These are phyloP conservation scores for Nycticebus coucang DNA, from an alignment of 2,113 vertebrate genomes.

Conservation along the genomic window DNA sequence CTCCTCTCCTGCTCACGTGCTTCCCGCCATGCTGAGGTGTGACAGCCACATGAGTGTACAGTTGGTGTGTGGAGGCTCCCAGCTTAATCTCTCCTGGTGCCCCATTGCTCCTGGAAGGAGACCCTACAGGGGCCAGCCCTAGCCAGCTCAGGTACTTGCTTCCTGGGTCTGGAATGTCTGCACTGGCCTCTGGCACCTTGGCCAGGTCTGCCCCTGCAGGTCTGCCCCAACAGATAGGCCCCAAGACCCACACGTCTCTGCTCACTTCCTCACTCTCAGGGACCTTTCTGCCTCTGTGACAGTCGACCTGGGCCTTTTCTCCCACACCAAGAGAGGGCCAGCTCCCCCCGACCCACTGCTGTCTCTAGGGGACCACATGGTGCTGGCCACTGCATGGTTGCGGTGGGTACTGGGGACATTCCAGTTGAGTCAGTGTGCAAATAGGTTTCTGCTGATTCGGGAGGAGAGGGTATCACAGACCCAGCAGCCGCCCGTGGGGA, in stretches of 20 bases:
- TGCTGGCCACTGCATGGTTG: neutral
- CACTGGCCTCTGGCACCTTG: neutral
- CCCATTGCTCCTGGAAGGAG: neutral
- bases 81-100: neutral
- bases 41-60: no score
- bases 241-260: no score
- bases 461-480: neutral
- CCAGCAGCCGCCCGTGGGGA: neutral
- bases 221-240: neutral
- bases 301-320: neutral
- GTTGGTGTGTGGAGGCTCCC: neutral
- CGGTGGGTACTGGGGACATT: neutral
- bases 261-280: no score
- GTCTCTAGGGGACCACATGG: accelerated
- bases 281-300: neutral
- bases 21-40: neutral
- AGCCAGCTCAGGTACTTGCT: neutral
- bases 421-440: no score
- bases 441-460: neutral
- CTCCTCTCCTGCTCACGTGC: neutral
- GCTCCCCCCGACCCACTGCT: accelerated
- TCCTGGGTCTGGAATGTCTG: neutral
- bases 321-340: neutral
- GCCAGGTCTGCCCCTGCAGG: neutral
- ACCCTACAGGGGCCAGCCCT: neutral